These are phyloP conservation scores for Brachionus manjavacas DNA, from an alignment of 1,140 invertebrate species.

Conservation along the genomic window DNA sequence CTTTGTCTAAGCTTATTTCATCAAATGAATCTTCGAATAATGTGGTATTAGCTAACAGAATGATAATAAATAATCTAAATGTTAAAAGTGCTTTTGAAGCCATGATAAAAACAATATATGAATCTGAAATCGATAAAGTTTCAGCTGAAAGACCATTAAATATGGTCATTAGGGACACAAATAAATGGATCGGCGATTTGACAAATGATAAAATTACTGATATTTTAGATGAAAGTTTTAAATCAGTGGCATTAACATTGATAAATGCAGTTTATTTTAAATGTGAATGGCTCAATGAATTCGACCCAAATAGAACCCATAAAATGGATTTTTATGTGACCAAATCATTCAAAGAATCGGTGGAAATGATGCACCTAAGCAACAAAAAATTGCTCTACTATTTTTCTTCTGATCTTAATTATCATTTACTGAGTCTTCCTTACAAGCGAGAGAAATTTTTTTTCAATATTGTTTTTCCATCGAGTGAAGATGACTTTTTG, in stretches of 20 bases:
- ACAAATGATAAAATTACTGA: slow-evolving; percentile 18
- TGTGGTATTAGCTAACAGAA: neutral
- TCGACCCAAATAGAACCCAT: neutral
- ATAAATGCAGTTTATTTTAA: slow-evolving; percentile 29
- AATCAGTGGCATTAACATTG: neutral
- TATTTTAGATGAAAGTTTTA: slow-evolving; percentile 20
- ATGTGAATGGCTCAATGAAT: neutral
- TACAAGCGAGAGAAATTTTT: neutral
- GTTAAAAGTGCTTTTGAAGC: neutral
- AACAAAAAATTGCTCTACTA: neutral
- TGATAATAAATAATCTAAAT: neutral
- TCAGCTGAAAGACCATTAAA: neutral
- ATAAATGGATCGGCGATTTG: slow-evolving; percentile 21
- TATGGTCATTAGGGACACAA: neutral
- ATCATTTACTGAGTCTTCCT: neutral
- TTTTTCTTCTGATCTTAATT: neutral
- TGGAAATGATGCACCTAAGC: neutral
- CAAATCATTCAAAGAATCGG: neutral
- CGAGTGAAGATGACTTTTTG: slow-evolving; percentile 4
- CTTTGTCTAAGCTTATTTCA: neutral
- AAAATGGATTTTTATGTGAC: neutral
- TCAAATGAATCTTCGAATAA: neutral
- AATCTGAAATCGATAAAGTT: neutral
- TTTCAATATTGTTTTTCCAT: neutral
- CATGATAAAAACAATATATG: neutral